These are phyloP conservation scores for Ganaspis sp. DNA, from an alignment of 1,140 invertebrate species.

Conservation along the genomic window DNA sequence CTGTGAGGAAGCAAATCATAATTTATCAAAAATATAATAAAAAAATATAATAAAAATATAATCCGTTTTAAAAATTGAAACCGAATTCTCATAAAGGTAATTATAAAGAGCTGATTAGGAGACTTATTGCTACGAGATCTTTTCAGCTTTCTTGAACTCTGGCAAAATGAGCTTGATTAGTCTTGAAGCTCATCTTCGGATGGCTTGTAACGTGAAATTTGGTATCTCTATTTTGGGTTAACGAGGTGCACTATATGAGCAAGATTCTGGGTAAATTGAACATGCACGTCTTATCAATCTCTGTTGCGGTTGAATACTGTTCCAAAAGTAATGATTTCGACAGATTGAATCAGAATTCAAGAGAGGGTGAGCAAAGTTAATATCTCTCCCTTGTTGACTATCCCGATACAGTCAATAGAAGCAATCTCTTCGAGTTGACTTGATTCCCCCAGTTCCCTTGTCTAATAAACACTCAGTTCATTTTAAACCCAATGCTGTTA, in stretches of 20 bases:
- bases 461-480: not conserved
- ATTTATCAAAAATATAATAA: too few relatives aligned
- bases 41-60: too few relatives aligned
- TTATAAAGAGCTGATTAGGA: too few relatives aligned
- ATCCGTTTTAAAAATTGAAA: too few relatives aligned
- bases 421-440: conserved; percentile 11
- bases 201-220: not conserved
- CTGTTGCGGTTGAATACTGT: not conserved
- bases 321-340: not conserved
- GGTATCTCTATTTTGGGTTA: not conserved
- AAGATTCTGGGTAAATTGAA: conserved; percentile 11
- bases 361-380: not conserved
- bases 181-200: not conserved
- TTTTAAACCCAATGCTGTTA: not conserved
- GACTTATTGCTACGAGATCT: not conserved
- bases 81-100: too few relatives aligned
- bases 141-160: not conserved
- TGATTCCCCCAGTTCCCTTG: not conserved
- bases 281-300: conserved; percentile 19
- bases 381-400: conserved; percentile 2
- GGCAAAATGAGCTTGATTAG: not conserved
- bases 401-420: not conserved
- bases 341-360: not conserved
- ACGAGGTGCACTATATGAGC: not conserved
- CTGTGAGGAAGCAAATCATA: too few relatives aligned